These are phyloP conservation scores for Vulpes ferrilata DNA, from an alignment of 2,113 vertebrate species.

Conservation along the genomic window DNA sequence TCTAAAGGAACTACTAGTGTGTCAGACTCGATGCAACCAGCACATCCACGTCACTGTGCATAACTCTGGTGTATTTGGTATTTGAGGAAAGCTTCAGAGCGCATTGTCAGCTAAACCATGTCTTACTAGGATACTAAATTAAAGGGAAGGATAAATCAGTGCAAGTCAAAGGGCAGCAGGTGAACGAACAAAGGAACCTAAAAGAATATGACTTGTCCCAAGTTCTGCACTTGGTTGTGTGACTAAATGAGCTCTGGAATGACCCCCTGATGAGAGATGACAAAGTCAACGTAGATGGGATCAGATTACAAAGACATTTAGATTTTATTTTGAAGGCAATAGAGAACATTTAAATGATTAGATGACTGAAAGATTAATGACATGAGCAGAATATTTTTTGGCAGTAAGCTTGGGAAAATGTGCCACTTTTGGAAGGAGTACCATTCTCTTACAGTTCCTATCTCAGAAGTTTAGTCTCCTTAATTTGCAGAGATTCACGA, in stretches of 20 bases:
- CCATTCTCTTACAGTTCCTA: background rate
- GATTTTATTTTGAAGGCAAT: background rate
- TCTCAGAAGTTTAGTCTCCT: background rate
- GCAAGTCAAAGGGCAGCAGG: background rate
- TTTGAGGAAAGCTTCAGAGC: background rate
- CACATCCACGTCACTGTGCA: fast-evolving
- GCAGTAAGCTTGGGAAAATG: background rate
- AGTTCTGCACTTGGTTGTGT: fast-evolving
- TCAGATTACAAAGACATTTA: background rate
- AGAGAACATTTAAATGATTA: background rate
- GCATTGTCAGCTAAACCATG: background rate
- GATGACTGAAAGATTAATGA: background rate
- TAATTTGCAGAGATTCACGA: too few relatives aligned
- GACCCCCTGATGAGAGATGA: background rate
- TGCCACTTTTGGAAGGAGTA: background rate
- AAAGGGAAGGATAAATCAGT: background rate
- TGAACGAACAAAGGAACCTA: background rate
- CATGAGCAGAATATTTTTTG: background rate
- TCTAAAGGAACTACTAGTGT: background rate
- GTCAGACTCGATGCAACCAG: background rate
- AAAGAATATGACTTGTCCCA: background rate
- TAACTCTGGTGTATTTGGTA: fast-evolving
- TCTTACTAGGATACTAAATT: background rate
- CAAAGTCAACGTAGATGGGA: background rate
- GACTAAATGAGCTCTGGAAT: background rate